Percentiles rank a stretch among this genome's conserved stretches.
Conservation (phyloP, 92 coral and sea anemone species). For the Epizoanthus illoricatus region DNA sequence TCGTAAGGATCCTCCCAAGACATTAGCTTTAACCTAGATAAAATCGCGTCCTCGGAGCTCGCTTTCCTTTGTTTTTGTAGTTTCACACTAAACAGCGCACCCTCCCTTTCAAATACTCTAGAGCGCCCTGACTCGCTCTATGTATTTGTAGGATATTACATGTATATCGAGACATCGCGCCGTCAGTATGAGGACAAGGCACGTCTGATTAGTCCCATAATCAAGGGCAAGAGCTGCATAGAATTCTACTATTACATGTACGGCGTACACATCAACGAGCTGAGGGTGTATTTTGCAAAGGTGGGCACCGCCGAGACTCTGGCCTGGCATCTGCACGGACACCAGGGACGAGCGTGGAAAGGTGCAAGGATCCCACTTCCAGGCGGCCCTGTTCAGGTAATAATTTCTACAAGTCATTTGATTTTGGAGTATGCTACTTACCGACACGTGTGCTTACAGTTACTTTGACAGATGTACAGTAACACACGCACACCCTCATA, state of each 20-base stretch:
- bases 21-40: no score
- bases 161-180: constrained; percentile 26
- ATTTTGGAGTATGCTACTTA: no score
- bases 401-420: no score
- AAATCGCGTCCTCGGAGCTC: no score
- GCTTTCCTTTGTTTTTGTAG: no score
- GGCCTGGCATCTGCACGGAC: constrained; percentile 33
- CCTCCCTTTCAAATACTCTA: no score
- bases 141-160: neutral
- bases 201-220: constrained; percentile 29
- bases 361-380: constrained; percentile 21
- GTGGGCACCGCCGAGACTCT: constrained; percentile 2
- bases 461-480: no score
- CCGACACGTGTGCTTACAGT: no score
- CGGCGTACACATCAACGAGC: constrained; percentile 29
- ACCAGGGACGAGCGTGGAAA: constrained; percentile 21
- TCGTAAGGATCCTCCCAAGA: no score
- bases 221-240: constrained; percentile 13
- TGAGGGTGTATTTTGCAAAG: constrained; percentile 4
- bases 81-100: no score
- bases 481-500: no score
- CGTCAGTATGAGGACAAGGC: constrained; percentile 27
- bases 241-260: constrained; percentile 27
- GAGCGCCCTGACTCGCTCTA: no score
- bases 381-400: neutral